A percentile compares a stretch with the other conserved stretches of the same genome.
phyloP scores from a whole-genome alignment of 2,113 vertebrate genomes.

The Ailurus styani region DNA sequence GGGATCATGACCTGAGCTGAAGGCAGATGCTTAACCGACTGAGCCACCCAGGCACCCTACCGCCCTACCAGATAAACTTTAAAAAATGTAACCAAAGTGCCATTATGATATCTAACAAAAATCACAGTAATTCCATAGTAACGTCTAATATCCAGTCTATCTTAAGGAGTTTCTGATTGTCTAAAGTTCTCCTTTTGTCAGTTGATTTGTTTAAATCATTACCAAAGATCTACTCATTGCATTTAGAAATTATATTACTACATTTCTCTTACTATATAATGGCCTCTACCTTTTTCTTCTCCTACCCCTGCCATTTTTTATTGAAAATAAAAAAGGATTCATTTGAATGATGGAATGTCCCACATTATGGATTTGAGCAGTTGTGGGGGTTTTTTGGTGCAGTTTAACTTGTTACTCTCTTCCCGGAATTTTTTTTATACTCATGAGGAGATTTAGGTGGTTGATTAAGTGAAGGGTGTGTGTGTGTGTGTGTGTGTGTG shows the following conservation, averaged over 20 bases:
- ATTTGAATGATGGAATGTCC: neutral
- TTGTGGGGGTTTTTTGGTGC: neutral
- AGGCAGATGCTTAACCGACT: neutral
- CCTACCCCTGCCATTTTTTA: neutral
- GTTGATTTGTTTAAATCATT: neutral
- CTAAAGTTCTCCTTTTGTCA: neutral
- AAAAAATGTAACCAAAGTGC: neutral
- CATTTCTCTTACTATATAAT: neutral
- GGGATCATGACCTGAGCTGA: neutral
- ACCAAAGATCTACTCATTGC: neutral
- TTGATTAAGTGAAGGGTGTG: neutral
- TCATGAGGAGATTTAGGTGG: neutral
- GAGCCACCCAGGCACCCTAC: neutral
- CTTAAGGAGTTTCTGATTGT: neutral
- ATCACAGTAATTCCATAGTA: neutral
- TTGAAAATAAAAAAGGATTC: neutral
- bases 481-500: neutral
- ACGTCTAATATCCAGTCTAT: neutral
- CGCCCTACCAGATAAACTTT: neutral
- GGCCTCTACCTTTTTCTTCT: neutral
- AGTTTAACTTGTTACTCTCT: neutral
- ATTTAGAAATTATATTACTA: slow-evolving; percentile 9
- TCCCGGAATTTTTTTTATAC: neutral
- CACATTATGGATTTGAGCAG: neutral
- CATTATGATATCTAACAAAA: slow-evolving; percentile 17